Evolutionary conservation across 2,888 invertebrate species (phyloP), one percentile per base, ranked within the genome.

Genomic region (Glaucopsyche alexis): DNA sequence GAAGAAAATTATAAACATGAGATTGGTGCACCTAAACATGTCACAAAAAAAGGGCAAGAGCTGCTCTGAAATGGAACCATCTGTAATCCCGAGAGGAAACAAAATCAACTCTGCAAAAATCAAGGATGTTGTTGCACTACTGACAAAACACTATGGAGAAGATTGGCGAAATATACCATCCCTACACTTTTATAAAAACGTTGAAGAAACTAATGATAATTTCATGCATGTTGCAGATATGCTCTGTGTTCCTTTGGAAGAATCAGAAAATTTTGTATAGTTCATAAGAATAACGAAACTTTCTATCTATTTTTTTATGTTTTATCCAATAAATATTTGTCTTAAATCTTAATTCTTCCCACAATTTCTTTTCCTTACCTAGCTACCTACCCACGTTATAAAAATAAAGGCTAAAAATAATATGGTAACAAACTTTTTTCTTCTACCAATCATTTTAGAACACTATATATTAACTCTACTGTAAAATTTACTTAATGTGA

Each of bases 121-220:
- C 29, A 19, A 65, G 40, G 65, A 65, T 65, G 65, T 65, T 11
- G 14, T 14, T 8, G 13, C 29, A 65, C 38, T 65, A 65, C 40
- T 65, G 19, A 38, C 65, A 29, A 65, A 65, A 65, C 65, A 65
- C 38, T 65, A 29, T 65, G 65, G 65, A 19, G 14, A 66, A 40
- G 40, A 40, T 66, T 66, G 66, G 66, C 66, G 11, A 6, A 66
- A 19, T 38, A 13, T 13, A 19, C 66, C 29, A 40, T 13, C 66
- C n/a, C 40, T 66, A 38, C 14, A 66, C 14, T 66, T 66, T 38
- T 66, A 66, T 66, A 64, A 38, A 64, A 64, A 64, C 9, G 38
- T 64, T 64, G 64, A 64, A 19, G 19, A 19, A 19, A 29, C 47
- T 47, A 47, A 47, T 47, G 47, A 47, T 47, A 47, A 11, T 47